Percentiles rank a stretch among this genome's conserved stretches.
Conservation (phyloP, 2,113 vertebrate species). For the Otocyon megalotis region DNA sequence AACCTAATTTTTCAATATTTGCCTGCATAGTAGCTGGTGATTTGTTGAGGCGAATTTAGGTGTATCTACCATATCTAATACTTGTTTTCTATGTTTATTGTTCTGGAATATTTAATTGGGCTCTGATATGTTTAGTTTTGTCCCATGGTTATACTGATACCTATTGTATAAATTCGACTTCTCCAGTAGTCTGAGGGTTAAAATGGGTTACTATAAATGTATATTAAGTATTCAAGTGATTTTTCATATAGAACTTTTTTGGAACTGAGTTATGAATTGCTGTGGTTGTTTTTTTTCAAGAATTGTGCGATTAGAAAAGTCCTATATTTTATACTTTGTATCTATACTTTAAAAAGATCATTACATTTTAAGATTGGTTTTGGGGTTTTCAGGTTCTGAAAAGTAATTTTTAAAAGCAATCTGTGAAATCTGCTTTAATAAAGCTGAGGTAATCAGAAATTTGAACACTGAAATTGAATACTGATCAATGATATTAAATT, state of each 20-base stretch:
- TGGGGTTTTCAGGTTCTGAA: slow-evolving; percentile 48
- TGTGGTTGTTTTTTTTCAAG: not conserved
- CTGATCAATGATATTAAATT: not conserved
- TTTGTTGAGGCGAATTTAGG: not conserved
- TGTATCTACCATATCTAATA: not conserved
- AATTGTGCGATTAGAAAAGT: slow-evolving; percentile 41
- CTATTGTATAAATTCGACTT: not conserved
- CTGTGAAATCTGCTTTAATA: not conserved
- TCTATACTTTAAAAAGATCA: not conserved
- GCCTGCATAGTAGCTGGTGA: not conserved
- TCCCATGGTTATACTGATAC: not conserved
- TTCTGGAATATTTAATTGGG: slow-evolving; percentile 34
- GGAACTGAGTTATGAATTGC: slow-evolving; percentile 16
- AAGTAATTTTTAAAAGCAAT: slow-evolving; percentile 5
- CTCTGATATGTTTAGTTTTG: slow-evolving; percentile 51
- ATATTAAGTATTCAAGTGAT: not conserved
- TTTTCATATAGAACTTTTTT: slow-evolving; percentile 21
- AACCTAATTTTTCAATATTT: not conserved
- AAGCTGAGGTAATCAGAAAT: not conserved
- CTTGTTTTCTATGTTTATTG: slow-evolving; percentile 47
- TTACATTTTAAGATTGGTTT: not conserved
- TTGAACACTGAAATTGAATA: not conserved
- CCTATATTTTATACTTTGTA: not conserved
- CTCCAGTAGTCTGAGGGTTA: not conserved
- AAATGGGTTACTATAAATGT: not conserved